phyloP scores from a whole-genome alignment of 2,797 vertebrate genomes.

The Melanogrammus aeglefinus region DNA sequence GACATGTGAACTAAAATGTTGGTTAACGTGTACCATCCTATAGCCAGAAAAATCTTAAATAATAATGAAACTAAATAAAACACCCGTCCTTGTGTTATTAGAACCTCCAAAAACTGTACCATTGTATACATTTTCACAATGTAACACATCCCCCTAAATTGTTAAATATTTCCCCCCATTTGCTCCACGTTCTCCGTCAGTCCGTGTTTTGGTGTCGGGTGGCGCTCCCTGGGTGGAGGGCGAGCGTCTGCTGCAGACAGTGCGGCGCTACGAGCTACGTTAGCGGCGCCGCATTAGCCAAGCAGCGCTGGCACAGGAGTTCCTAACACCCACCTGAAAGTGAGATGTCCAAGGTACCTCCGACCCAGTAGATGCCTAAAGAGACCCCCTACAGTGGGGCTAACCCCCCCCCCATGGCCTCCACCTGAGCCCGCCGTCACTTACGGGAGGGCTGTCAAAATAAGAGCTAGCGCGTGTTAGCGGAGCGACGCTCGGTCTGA shows the following conservation, averaged over 20 bases:
- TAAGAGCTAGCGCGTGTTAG: slow-evolving; percentile 76
- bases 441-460: slow-evolving; percentile 86
- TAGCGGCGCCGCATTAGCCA: slow-evolving; percentile 55
- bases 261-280: slow-evolving; percentile 58
- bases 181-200: slow-evolving; percentile 34
- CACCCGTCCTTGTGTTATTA: not conserved
- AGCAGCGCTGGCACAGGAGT: slow-evolving; percentile 45
- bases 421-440: not conserved
- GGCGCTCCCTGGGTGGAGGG: slow-evolving; percentile 33
- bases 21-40: too few relatives aligned
- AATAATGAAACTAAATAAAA: too few relatives aligned
- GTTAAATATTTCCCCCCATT: not conserved
- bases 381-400: slow-evolving; percentile 67
- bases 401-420: slow-evolving; percentile 65
- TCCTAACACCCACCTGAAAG: slow-evolving; percentile 72
- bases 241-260: slow-evolving; percentile 60
- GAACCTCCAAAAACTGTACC: not conserved
- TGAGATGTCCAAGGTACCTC: slow-evolving; percentile 62
- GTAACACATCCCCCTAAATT: too few relatives aligned
- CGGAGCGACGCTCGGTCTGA: slow-evolving; percentile 68
- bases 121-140: not conserved
- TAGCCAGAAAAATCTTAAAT: too few relatives aligned
- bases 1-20: too few relatives aligned
- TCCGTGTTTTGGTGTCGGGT: slow-evolving; percentile 62
- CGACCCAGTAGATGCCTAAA: slow-evolving; percentile 47